Conservation (phyloP, 2,797 vertebrate species). For the Sylvilagus floridanus region DNA sequence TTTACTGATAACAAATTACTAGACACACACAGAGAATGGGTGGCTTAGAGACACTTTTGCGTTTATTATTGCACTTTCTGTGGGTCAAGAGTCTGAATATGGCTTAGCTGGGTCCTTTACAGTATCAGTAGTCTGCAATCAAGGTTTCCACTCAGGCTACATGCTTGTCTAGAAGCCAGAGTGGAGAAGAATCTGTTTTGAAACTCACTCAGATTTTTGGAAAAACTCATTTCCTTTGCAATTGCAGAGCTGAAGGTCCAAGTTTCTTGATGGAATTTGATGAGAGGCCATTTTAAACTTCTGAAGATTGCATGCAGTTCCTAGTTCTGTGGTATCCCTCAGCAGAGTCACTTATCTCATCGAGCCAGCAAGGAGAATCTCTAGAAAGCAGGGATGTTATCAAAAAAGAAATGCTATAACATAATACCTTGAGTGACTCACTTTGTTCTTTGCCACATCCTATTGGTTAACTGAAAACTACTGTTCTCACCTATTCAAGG, state of each 20-base stretch:
- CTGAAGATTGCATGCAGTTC: not conserved
- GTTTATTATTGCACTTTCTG: not conserved
- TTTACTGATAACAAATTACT: not conserved
- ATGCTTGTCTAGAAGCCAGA: not conserved
- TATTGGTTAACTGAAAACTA: not conserved
- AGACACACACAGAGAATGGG: not conserved
- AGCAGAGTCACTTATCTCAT: not conserved
- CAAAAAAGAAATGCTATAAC: not conserved
- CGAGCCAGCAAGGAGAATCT: not conserved
- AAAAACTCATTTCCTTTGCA: constrained; percentile 7
- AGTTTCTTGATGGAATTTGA: not conserved
- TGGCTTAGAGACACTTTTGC: not conserved
- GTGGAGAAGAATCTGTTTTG: not conserved
- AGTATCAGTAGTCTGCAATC: not conserved
- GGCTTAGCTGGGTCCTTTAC: not conserved
- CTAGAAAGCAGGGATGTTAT: not conserved
- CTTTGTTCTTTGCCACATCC: not conserved
- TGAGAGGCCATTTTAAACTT: not conserved
- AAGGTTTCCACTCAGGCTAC: not conserved
- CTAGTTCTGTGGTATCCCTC: not conserved
- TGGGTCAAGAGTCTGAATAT: not conserved
- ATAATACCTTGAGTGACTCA: not conserved
- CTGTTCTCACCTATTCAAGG: not conserved
- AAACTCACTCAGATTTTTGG: not conserved
- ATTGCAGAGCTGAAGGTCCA: not conserved